Percentiles rank a stretch among this genome's conserved stretches.
phyloP scores from a whole-genome alignment of 1,140 invertebrate genomes.

The Pogonomyrmex barbatus region DNA sequence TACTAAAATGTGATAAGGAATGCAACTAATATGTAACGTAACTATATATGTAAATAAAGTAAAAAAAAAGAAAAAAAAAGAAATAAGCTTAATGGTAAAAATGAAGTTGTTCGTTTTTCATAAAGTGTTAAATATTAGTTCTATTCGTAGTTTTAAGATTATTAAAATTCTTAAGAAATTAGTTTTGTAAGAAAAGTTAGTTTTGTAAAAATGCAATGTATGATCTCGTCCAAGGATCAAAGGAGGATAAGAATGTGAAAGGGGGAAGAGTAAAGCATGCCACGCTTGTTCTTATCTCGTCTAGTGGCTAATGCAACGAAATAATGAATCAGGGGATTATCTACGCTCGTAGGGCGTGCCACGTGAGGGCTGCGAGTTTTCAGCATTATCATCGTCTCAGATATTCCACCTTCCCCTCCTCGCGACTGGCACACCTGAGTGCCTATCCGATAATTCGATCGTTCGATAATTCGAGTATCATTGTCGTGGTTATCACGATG shows the following conservation, averaged over 20 bases:
- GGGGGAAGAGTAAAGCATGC: not conserved
- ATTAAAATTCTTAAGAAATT: not conserved
- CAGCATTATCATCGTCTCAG: slow-evolving; percentile 75
- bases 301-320: slow-evolving; percentile 74
- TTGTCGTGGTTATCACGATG: slow-evolving; percentile 43
- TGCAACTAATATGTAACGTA: not conserved
- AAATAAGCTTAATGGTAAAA: not conserved
- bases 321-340: slow-evolving; percentile 81
- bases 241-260: slow-evolving; percentile 49
- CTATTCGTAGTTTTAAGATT: not conserved
- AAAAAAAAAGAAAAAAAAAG: not conserved
- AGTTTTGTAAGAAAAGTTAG: not conserved
- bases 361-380: slow-evolving; percentile 71
- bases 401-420: slow-evolving; percentile 27
- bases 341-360: slow-evolving; percentile 64
- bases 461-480: slow-evolving; percentile 63
- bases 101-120: not conserved
- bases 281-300: slow-evolving; percentile 71
- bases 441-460: not conserved
- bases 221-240: not conserved
- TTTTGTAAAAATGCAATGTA: slow-evolving; percentile 19
- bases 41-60: not conserved
- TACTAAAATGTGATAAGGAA: slow-evolving; percentile 8
- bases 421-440: slow-evolving; percentile 31
- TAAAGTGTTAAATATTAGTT: not conserved